phyloP scores from a whole-genome alignment of 2,888 invertebrate genomes.

The Andrena chrysosceles region DNA sequence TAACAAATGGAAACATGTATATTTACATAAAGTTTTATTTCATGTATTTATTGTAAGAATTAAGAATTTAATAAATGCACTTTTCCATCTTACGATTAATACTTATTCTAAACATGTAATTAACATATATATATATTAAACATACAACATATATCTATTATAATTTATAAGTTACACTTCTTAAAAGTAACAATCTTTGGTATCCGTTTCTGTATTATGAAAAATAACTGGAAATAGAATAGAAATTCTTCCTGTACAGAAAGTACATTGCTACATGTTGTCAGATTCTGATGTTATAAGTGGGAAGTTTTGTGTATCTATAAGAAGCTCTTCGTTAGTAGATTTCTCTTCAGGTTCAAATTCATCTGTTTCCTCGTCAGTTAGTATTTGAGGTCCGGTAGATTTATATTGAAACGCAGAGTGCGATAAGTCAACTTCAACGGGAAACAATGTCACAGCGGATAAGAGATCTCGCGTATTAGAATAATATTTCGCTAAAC shows the following conservation, averaged over 20 bases:
- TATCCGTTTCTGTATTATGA: slow-evolving; percentile 9
- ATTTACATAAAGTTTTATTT: slow-evolving; percentile 15
- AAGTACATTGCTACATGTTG: slow-evolving; percentile 56
- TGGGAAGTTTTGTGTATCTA: slow-evolving; percentile 65
- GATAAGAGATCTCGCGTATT: slow-evolving; percentile 92
- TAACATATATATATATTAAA: slow-evolving; percentile 15
- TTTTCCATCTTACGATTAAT: slow-evolving; percentile 14
- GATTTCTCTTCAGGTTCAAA: slow-evolving; percentile 58
- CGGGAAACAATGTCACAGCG: slow-evolving; percentile 94
- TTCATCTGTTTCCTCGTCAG: slow-evolving; percentile 75
- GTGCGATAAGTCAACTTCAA: slow-evolving; percentile 97
- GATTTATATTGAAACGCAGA: slow-evolving; percentile 96
- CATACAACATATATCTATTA: slow-evolving; percentile 8
- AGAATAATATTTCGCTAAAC: slow-evolving; percentile 91
- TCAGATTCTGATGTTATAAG: slow-evolving; percentile 56
- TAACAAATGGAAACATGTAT: slow-evolving; percentile 1
- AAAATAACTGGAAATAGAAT: slow-evolving; percentile 19
- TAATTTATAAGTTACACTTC: background rate
- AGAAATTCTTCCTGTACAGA: background rate
- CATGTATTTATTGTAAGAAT: slow-evolving; percentile 22
- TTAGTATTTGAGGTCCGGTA: slow-evolving; percentile 81
- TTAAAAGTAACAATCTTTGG: slow-evolving; percentile 44
- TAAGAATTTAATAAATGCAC: slow-evolving; percentile 36
- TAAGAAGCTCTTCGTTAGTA: slow-evolving; percentile 64
- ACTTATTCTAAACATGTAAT: slow-evolving; percentile 18